Evolutionary conservation across 64 coral and sea anemone species (phyloP).

Genomic region (Montipora sp.): DNA sequence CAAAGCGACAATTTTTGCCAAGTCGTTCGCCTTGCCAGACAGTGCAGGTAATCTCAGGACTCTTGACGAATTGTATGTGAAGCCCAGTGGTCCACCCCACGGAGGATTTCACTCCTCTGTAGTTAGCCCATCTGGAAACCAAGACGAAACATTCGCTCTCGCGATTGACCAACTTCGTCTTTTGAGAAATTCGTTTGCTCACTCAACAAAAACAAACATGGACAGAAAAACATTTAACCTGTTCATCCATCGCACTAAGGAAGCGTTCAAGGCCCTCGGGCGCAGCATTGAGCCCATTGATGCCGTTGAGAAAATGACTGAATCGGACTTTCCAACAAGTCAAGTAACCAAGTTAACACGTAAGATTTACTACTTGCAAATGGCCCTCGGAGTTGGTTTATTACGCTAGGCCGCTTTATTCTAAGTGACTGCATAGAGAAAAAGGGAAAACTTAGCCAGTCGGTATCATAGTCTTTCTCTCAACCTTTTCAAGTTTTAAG

Average conservation of each 20-base stretch:
- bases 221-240: neutral
- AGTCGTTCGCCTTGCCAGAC: neutral
- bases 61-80: neutral
- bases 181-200: neutral
- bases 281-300: too few relatives aligned
- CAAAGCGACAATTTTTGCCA: neutral
- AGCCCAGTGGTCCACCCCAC: neutral
- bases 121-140: neutral
- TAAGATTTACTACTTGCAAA: too few relatives aligned
- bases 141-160: neutral
- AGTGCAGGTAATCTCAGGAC: neutral
- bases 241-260: neutral
- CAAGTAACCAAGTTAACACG: too few relatives aligned
- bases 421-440: neutral
- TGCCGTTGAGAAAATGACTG: too few relatives aligned
- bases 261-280: conserved; percentile 14
- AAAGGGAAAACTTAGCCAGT: neutral
- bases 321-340: too few relatives aligned
- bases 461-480: neutral
- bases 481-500: neutral
- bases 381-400: too few relatives aligned
- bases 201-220: neutral
- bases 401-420: neutral
- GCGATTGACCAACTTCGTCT: conserved; percentile 2
- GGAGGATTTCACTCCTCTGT: neutral